Evolutionary conservation across 1,140 invertebrate species (phyloP).

Genomic region (Cydia fagiglandana): DNA sequence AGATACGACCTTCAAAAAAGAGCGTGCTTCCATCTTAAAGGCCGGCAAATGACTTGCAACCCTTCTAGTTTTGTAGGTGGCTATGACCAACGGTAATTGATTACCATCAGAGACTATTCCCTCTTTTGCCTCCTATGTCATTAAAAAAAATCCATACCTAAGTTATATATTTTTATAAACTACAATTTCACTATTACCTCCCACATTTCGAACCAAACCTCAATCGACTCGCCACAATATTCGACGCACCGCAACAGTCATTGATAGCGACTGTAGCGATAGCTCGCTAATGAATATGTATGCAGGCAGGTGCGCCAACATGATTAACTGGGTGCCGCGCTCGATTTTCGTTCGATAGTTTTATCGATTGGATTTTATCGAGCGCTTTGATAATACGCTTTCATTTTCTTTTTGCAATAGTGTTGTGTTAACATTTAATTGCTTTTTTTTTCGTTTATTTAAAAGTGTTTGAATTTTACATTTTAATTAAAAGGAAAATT

Average conservation of each 20-base stretch:
- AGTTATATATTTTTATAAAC: not conserved
- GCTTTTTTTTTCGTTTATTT: not conserved
- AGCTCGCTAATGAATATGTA: slow-evolving; percentile 73
- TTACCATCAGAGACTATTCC: too few relatives aligned
- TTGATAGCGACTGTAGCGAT: slow-evolving; percentile 67
- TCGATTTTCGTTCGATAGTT: slow-evolving; percentile 66
- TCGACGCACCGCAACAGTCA: slow-evolving; percentile 57
- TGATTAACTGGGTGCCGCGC: slow-evolving; percentile 73
- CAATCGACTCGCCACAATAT: slow-evolving; percentile 16
- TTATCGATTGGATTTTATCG: slow-evolving; percentile 57
- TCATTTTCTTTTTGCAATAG: not conserved
- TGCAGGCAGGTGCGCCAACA: slow-evolving; percentile 65
- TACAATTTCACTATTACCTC: not conserved
- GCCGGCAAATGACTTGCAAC: too few relatives aligned
- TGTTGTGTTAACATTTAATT: not conserved
- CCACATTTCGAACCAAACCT: not conserved
- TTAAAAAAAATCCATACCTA: too few relatives aligned
- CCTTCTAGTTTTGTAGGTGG: too few relatives aligned
- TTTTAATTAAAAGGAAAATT: too few relatives aligned
- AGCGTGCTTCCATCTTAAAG: too few relatives aligned
- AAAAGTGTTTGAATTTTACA: not conserved
- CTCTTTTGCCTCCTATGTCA: too few relatives aligned
- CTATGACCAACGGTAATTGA: too few relatives aligned
- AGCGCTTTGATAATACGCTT: slow-evolving; percentile 29
- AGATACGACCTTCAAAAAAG: too few relatives aligned